These are phyloP conservation scores for Heteropelma amictum DNA, from an alignment of 2,888 invertebrate species.

Conservation along the genomic window DNA sequence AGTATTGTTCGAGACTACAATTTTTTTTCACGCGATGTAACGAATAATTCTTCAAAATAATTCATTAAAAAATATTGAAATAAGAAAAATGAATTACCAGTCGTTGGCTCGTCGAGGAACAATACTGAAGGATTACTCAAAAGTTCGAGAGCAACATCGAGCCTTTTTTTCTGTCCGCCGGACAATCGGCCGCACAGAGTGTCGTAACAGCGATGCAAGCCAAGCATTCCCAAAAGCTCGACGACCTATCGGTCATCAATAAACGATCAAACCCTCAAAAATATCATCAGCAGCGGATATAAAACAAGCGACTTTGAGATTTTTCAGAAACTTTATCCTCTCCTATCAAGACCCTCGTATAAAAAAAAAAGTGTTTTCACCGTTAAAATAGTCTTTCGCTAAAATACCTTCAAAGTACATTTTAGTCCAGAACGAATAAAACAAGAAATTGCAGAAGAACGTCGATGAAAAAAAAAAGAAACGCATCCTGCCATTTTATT, in stretches of 20 bases:
- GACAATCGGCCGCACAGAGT: slow-evolving; percentile 87
- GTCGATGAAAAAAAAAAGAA: not conserved
- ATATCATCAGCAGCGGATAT: too few relatives aligned
- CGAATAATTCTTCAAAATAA: too few relatives aligned
- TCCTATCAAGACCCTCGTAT: too few relatives aligned
- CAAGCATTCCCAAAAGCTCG: slow-evolving; percentile 86
- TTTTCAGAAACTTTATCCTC: too few relatives aligned
- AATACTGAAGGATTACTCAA: slow-evolving; percentile 92
- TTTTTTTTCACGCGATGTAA: too few relatives aligned
- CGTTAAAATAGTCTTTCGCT: too few relatives aligned
- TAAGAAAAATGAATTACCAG: slow-evolving; percentile 76
- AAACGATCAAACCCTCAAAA: not conserved
- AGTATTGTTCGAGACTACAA: too few relatives aligned
- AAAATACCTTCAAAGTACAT: too few relatives aligned
- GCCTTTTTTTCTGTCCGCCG: slow-evolving; percentile 90
- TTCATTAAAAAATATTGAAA: not conserved
- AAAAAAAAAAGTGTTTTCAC: too few relatives aligned
- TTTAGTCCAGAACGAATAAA: too few relatives aligned
- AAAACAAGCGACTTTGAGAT: not conserved
- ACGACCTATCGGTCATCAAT: slow-evolving; percentile 81
- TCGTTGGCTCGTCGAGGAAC: slow-evolving; percentile 94
- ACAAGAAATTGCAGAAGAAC: too few relatives aligned
- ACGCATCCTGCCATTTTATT: not conserved
- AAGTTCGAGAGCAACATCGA: slow-evolving; percentile 90
- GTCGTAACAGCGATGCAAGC: slow-evolving; percentile 84